Percentiles rank a stretch among this genome's conserved stretches.
phyloP scores from a whole-genome alignment of 2,113 vertebrate species.

The Gambusia affinis region DNA sequence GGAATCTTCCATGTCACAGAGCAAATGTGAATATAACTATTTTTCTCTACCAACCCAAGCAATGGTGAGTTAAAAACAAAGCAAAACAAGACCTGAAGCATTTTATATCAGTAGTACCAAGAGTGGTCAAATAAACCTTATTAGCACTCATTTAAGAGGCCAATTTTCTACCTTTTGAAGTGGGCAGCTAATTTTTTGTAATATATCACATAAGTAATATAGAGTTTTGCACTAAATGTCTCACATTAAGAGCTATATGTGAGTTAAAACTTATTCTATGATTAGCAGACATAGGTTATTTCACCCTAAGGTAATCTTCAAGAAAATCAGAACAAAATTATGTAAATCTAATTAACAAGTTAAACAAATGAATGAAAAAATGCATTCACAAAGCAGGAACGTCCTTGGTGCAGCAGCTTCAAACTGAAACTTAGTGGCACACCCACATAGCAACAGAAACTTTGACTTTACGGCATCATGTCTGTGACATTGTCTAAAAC shows the following conservation, averaged over 20 bases:
- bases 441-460: not conserved
- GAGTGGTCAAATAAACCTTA: not conserved
- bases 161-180: not conserved
- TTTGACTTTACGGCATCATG: conserved; percentile 2
- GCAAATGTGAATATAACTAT: conserved; percentile 14
- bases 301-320: not conserved
- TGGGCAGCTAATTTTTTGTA: not conserved
- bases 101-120: conserved; percentile 8
- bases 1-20: conserved; percentile 1
- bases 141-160: conserved; percentile 1
- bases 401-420: not conserved
- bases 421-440: not conserved
- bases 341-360: not conserved
- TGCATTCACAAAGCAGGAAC: not conserved
- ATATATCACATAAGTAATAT: not conserved
- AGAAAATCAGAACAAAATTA: too few relatives aligned
- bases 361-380: not conserved
- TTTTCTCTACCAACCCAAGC: not conserved
- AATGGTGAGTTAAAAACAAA: not conserved
- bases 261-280: not conserved
- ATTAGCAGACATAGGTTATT: not conserved
- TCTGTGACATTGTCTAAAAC: conserved; percentile 1
- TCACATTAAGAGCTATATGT: not conserved
- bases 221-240: not conserved
- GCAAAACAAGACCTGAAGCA: not conserved